Evolutionary conservation across 2,888 invertebrate genomes (phyloP).

Genomic region (Lasioglossum lativentre): DNA sequence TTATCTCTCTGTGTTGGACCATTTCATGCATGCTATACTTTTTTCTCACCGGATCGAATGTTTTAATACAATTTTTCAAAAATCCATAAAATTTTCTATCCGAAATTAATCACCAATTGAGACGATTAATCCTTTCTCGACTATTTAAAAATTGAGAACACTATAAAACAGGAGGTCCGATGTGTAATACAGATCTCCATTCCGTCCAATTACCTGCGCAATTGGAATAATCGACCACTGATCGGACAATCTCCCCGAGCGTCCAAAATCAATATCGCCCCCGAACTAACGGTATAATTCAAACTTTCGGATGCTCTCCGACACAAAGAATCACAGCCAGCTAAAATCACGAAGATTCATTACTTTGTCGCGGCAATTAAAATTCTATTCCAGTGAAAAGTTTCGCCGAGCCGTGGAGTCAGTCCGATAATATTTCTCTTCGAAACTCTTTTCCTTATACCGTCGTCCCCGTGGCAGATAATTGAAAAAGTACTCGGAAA

Average conservation of each 20-base stretch:
- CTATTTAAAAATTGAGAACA: background rate
- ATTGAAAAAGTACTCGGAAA: slow-evolving; percentile 12
- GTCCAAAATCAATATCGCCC: background rate
- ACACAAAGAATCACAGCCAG: background rate
- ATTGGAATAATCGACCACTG: background rate
- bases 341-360: slow-evolving; percentile 10
- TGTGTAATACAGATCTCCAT: background rate
- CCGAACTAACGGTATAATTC: background rate
- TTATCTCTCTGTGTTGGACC: background rate
- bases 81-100: background rate
- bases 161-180: accelerated
- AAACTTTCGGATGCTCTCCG: background rate
- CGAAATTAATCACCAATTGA: background rate
- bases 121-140: too few relatives aligned
- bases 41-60: background rate
- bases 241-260: background rate
- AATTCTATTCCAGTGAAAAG: slow-evolving; percentile 4
- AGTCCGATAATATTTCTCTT: background rate
- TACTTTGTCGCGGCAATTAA: background rate
- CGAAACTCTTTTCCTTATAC: background rate
- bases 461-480: background rate
- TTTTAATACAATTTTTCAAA: background rate
- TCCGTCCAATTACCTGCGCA: too few relatives aligned
- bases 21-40: background rate
- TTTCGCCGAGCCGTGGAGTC: background rate